Evolutionary conservation across 2,797 vertebrate species (phyloP), one percentile per base, ranked within the genome.

Genomic region (Novumbra hubbsi): DNA sequence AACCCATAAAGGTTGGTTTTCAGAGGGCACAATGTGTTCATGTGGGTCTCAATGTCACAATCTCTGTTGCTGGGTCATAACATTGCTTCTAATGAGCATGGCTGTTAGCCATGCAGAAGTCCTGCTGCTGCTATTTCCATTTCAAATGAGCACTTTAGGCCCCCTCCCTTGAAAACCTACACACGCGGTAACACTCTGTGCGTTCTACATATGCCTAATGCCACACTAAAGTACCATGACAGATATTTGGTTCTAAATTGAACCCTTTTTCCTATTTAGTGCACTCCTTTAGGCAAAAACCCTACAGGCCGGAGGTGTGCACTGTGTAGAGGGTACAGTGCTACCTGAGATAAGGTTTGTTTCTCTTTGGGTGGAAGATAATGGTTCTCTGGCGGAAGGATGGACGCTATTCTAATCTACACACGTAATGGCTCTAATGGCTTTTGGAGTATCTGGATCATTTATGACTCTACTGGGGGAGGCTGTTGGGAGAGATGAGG

Each of bases 61-160:
- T 21, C 21, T 62, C 57, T 57, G 55, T 8, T 12, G 48, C 11
- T 50, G 16, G 16, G 48, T 50, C 16, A 17, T 50, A 50, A 12
- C 11, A 52, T 57, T 66, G 73, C 70, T 57, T 74, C 41, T 70
- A 73, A 85, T 80, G 65, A 57, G 50, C 63, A 81, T 65, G 76
- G 28, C 70, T 80, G 71, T 65, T 69, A 24, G 68, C 65, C 57
- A 72, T 72, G 52, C 57, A 55, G 15, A 73, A 45, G 63, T 62
- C 60, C 68, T 80, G 41, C 68, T 78, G 41, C 65, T 66, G 24
- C 68, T 77, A 68, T 77, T 76, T 75, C 52, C 60, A 60, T 68
- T 72, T 81, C 57, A 69, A 38, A 75, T 28, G n/a, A 62, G 21
- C n/a, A n/a, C n/a, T n/a, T n/a, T n/a, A n/a, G n/a, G 19, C n/a